Percentiles rank a stretch among this genome's conserved stretches.
These are phyloP conservation scores for Lacerta viridis DNA, from an alignment of 2,797 vertebrate genomes.

Conservation along the genomic window DNA sequence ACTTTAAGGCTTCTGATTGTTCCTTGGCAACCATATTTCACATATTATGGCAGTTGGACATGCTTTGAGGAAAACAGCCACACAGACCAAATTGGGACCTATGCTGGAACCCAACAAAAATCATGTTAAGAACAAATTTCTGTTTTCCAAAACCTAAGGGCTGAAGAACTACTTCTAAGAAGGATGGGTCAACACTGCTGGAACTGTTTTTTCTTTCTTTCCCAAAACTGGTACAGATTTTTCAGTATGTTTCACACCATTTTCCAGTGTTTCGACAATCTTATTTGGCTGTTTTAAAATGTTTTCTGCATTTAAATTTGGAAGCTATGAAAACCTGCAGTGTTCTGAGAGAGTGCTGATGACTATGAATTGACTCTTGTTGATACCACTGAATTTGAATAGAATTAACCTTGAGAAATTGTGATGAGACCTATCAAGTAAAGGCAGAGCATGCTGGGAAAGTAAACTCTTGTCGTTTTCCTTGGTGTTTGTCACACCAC, in stretches of 20 bases:
- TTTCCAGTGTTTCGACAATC: background rate
- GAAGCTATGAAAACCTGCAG: background rate
- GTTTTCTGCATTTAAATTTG: background rate
- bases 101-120: too few relatives aligned
- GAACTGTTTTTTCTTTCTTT: background rate
- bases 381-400: background rate
- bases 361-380: background rate
- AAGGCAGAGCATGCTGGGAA: background rate
- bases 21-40: too few relatives aligned
- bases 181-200: background rate
- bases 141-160: background rate
- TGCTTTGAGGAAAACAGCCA: too few relatives aligned
- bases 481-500: background rate
- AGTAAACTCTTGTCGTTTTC: background rate
- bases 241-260: background rate
- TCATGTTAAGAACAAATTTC: too few relatives aligned
- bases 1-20: too few relatives aligned
- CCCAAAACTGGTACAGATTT: background rate
- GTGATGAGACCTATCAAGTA: background rate
- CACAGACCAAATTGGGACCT: too few relatives aligned
- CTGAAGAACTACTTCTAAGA: background rate
- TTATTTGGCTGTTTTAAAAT: constrained; percentile 19
- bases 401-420: background rate
- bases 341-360: background rate
- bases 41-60: too few relatives aligned